phyloP scores from a whole-genome alignment of 2,113 vertebrate genomes.

The Catharus fuscescens region DNA sequence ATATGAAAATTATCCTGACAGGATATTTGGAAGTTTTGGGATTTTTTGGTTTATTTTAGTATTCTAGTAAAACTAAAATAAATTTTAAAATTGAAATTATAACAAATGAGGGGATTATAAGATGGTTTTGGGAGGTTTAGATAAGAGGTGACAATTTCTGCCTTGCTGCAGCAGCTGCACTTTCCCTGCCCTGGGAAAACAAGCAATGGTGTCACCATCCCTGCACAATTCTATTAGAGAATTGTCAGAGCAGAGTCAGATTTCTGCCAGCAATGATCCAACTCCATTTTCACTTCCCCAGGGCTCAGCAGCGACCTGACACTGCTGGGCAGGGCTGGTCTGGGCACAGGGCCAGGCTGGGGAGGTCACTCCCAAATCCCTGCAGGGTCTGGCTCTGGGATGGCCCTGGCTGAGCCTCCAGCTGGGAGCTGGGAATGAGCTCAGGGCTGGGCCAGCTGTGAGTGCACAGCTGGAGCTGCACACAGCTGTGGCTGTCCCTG shows the following conservation, averaged over 20 bases:
- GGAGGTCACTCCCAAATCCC: constrained; percentile 41
- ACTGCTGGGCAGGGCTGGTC: neutral
- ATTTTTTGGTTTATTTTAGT: neutral
- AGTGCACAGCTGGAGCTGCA: neutral
- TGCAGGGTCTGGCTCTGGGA: neutral
- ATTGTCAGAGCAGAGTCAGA: constrained; percentile 24
- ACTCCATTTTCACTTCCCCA: constrained; percentile 61
- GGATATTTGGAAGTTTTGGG: neutral
- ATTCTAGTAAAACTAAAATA: neutral
- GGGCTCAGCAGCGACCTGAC: constrained; percentile 4
- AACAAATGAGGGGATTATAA: neutral
- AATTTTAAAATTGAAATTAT: neutral
- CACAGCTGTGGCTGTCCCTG: neutral
- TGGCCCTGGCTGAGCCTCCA: neutral
- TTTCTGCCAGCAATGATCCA: constrained; percentile 37
- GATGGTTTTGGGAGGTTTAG: neutral
- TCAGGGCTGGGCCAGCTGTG: neutral
- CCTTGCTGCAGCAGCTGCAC: neutral
- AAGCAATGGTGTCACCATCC: neutral
- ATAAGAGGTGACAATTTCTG: neutral
- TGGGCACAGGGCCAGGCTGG: constrained; percentile 20
- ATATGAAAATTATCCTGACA: neutral
- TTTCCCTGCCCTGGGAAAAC: neutral
- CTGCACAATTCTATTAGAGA: neutral
- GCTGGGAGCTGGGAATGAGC: neutral